A percentile compares a stretch with the other conserved stretches of the same genome.
These are phyloP conservation scores for Gymnobelideus leadbeateri DNA, from an alignment of 2,113 vertebrate species.

Conservation along the genomic window DNA sequence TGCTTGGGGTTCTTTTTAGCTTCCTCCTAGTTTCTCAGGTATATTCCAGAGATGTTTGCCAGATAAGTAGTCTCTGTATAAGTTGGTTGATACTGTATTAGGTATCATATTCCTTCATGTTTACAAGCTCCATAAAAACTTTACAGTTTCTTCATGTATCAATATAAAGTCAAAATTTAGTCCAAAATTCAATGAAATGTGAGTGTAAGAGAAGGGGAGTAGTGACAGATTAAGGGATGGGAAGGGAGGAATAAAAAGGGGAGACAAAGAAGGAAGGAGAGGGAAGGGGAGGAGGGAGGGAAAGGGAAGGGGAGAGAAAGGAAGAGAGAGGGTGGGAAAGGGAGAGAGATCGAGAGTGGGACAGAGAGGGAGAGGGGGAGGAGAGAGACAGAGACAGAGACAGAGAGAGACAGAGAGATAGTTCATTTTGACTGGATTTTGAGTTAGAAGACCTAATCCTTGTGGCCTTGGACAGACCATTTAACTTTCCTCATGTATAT, in stretches of 20 bases:
- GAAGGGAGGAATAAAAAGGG: no score
- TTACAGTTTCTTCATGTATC: background rate
- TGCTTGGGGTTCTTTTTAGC: background rate
- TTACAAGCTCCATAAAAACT: background rate
- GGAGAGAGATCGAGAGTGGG: background rate
- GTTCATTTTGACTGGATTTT: background rate
- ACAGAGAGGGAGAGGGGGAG: background rate
- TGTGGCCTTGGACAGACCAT: background rate
- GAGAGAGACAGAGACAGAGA: fast-evolving
- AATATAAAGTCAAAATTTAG: background rate
- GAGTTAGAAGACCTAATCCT: background rate
- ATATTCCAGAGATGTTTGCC: background rate
- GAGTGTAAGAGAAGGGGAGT: background rate
- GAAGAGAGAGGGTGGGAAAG: no score
- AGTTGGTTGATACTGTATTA: background rate
- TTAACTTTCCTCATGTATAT: slow-evolving; percentile 12
- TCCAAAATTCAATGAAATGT: background rate
- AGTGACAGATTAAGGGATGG: background rate
- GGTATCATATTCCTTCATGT: background rate
- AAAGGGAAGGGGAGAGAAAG: background rate
- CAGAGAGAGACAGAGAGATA: background rate
- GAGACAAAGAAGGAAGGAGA: background rate
- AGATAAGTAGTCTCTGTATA: background rate
- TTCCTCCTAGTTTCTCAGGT: background rate
- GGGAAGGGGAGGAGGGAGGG: no score